Evolutionary conservation across 1,140 invertebrate species (phyloP).

Genomic region (Heliconius nattereri): DNA sequence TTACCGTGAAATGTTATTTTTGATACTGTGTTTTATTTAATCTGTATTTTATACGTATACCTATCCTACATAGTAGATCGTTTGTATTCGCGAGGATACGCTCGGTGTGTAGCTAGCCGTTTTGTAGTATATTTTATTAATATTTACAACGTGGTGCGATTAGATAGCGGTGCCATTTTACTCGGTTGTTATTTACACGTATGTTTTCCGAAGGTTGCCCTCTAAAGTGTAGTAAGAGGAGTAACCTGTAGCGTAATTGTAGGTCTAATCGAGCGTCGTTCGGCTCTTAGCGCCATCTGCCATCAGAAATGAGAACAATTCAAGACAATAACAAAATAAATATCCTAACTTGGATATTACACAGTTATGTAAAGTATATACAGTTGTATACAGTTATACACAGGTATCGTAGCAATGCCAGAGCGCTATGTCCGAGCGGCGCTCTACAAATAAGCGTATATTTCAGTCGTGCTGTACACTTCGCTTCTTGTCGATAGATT

Average conservation of each 20-base stretch:
- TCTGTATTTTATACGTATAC: constrained; percentile 43
- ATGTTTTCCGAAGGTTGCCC: constrained; percentile 62
- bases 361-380: too few species aligned
- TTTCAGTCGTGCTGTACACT: constrained; percentile 37
- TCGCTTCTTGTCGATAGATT: constrained; percentile 29
- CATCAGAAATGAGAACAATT: neutral
- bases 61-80: constrained; percentile 33
- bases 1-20: constrained; percentile 46
- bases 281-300: neutral
- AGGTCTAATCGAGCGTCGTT: constrained; percentile 21
- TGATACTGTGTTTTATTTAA: constrained; percentile 47
- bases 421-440: constrained; percentile 12
- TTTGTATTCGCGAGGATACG: constrained; percentile 37
- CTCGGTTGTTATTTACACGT: constrained; percentile 68
- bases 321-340: neutral
- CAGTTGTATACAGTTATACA: neutral
- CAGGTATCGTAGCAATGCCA: neutral
- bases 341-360: neutral
- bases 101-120: constrained; percentile 40
- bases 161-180: constrained; percentile 68
- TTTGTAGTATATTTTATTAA: constrained; percentile 50
- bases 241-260: constrained; percentile 26
- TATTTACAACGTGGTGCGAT: constrained; percentile 67
- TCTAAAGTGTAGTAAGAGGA: constrained; percentile 37
- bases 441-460: constrained; percentile 35